Evolutionary conservation across 2,113 vertebrate genomes (phyloP).

Genomic region (Picathartes gymnocephalus): DNA sequence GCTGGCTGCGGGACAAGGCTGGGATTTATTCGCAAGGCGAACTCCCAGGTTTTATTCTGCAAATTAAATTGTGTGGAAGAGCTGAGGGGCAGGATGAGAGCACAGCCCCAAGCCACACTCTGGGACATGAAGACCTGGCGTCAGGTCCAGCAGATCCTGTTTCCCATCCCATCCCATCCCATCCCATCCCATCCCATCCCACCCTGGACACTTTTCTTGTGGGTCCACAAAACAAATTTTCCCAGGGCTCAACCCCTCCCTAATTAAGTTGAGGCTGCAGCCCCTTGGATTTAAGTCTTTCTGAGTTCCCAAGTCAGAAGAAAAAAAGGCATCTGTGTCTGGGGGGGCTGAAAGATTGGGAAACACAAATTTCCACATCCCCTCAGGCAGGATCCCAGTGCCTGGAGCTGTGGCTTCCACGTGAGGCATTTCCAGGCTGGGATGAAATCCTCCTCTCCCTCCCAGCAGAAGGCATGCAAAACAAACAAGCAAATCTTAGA

Average conservation of each 20-base stretch:
- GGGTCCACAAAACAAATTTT: background rate
- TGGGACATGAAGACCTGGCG: background rate
- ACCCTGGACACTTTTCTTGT: background rate
- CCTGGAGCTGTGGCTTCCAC: background rate
- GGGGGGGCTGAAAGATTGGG: background rate
- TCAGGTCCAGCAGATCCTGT: background rate
- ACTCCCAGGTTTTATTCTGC: background rate
- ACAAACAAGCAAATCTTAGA: background rate
- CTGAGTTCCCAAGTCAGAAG: background rate
- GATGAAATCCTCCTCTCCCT: background rate
- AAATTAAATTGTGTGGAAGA: background rate
- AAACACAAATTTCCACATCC: background rate
- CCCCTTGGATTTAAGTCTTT: background rate
- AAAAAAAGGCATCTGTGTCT: background rate
- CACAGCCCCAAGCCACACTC: background rate
- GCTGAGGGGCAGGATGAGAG: accelerated
- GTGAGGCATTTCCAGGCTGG: background rate
- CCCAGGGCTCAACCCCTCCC: background rate
- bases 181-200: background rate
- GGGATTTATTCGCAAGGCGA: background rate
- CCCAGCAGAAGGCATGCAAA: background rate
- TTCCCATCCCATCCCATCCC: background rate
- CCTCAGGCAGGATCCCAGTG: background rate
- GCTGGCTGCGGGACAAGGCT: background rate
- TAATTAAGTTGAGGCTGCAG: background rate